A percentile compares a stretch with the other conserved stretches of the same genome.
phyloP scores from a whole-genome alignment of 53 echinoderm and acorn worm species.

The Echinarachnius parma region DNA sequence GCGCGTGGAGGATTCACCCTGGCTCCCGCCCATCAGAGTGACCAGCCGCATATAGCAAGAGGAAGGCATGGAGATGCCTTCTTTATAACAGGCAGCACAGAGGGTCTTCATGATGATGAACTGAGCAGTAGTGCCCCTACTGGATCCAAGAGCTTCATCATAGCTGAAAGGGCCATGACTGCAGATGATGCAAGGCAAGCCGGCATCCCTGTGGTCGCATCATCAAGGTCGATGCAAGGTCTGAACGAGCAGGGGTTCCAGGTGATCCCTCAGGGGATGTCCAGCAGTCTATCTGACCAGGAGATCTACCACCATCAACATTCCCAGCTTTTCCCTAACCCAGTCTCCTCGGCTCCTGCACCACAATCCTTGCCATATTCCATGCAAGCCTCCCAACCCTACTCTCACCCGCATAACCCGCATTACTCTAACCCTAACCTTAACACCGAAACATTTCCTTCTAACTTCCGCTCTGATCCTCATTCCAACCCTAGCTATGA shows the following conservation, averaged over 20 bases:
- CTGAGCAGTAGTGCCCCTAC: slow-evolving; percentile 41
- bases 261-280: slow-evolving; percentile 24
- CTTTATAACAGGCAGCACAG: slow-evolving; percentile 63
- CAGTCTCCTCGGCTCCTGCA: slow-evolving; percentile 34
- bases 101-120: slow-evolving; percentile 31
- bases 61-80: slow-evolving; percentile 85
- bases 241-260: slow-evolving; percentile 40
- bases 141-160: slow-evolving; percentile 73
- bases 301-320: slow-evolving; percentile 40
- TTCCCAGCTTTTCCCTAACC: slow-evolving; percentile 37
- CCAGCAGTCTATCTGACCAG: slow-evolving; percentile 34
- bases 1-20: slow-evolving; percentile 55
- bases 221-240: slow-evolving; percentile 49
- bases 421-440: slow-evolving; percentile 29
- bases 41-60: slow-evolving; percentile 69
- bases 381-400: slow-evolving; percentile 38
- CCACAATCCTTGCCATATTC: slow-evolving; percentile 46
- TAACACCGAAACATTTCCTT: slow-evolving; percentile 13
- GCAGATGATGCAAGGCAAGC: slow-evolving; percentile 66
- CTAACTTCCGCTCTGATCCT: slow-evolving; percentile 37
- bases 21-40: slow-evolving; percentile 49
- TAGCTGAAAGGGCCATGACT: slow-evolving; percentile 67
- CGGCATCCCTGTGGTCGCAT: slow-evolving; percentile 83
- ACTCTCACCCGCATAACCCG: slow-evolving; percentile 44
- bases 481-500: slow-evolving; percentile 46